Evolutionary conservation across 2,888 invertebrate species (phyloP).

Genomic region (Leucoptera coffeella): DNA sequence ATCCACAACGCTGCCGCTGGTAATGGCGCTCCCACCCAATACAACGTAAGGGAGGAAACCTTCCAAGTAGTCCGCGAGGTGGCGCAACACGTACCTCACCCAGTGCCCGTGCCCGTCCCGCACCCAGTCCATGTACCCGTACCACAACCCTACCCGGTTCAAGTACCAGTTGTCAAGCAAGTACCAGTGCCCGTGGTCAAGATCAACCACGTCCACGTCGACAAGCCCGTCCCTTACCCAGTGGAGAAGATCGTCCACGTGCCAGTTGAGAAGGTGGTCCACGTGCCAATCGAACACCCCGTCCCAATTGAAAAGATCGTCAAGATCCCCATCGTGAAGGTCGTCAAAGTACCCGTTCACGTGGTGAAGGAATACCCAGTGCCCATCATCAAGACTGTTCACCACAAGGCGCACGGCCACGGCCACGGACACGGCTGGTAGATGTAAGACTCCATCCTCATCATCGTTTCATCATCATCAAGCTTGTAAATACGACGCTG

Average conservation of each 20-base stretch:
- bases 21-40: constrained; percentile 32
- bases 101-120: constrained; percentile 44
- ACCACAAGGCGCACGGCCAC: constrained; percentile 26
- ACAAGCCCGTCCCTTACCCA: constrained; percentile 53
- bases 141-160: constrained; percentile 54
- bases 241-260: constrained; percentile 56
- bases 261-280: constrained; percentile 49
- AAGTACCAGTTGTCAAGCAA: constrained; percentile 46
- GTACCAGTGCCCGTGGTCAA: constrained; percentile 51
- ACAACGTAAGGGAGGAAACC: constrained; percentile 30
- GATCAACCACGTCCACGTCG: constrained; percentile 48
- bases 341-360: constrained; percentile 37
- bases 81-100: constrained; percentile 52
- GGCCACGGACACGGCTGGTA: constrained; percentile 11
- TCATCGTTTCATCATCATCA: constrained; percentile 10
- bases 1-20: constrained; percentile 34
- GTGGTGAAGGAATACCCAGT: constrained; percentile 36
- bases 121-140: constrained; percentile 48
- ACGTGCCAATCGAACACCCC: constrained; percentile 49
- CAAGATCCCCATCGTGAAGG: constrained; percentile 48
- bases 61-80: constrained; percentile 35
- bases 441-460: neutral
- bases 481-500: constrained; percentile 43
- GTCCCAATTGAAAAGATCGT: constrained; percentile 45
- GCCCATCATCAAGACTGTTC: constrained; percentile 35